phyloP scores from a whole-genome alignment of 2,888 invertebrate genomes.

The Andrena hattorfiana region DNA sequence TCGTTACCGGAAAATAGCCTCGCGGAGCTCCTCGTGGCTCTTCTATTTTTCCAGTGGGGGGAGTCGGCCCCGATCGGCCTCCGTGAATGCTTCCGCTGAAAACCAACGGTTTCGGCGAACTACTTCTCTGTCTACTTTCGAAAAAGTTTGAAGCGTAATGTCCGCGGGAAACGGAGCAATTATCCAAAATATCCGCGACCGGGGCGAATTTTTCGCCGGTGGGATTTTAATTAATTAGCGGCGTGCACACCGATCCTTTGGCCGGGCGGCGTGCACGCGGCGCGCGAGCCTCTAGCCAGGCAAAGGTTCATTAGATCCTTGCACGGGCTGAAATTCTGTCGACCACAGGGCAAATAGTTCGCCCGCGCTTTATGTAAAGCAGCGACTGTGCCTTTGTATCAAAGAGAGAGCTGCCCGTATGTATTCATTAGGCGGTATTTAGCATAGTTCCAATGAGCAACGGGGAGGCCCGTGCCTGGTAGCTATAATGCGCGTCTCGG shows the following conservation, averaged over 20 bases:
- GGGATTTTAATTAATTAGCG: slow-evolving; percentile 73
- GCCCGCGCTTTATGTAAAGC: slow-evolving; percentile 71
- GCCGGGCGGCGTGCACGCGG: slow-evolving; percentile 22
- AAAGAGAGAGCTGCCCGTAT: slow-evolving; percentile 80
- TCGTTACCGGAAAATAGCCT: slow-evolving; percentile 6
- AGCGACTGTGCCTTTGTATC: slow-evolving; percentile 76
- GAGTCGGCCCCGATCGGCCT: background rate
- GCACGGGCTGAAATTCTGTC: slow-evolving; percentile 76
- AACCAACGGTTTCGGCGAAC: background rate
- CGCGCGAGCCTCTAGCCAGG: slow-evolving; percentile 39
- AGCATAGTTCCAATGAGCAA: slow-evolving; percentile 69
- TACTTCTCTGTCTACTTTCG: background rate
- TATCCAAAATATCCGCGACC: slow-evolving; percentile 55
- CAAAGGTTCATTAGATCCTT: slow-evolving; percentile 76
- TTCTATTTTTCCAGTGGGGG: background rate
- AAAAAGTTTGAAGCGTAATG: slow-evolving; percentile 50
- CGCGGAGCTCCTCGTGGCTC: background rate
- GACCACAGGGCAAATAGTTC: slow-evolving; percentile 78
- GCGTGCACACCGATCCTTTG: slow-evolving; percentile 37
- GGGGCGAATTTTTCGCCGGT: slow-evolving; percentile 47
- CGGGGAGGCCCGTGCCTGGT: slow-evolving; percentile 19
- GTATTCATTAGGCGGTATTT: slow-evolving; percentile 81
- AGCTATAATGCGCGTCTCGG: slow-evolving; percentile 8
- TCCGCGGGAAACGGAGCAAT: slow-evolving; percentile 44
- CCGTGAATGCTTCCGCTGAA: background rate